phyloP scores from a whole-genome alignment of 2,888 invertebrate genomes.

The Himalopsyche japonica region DNA sequence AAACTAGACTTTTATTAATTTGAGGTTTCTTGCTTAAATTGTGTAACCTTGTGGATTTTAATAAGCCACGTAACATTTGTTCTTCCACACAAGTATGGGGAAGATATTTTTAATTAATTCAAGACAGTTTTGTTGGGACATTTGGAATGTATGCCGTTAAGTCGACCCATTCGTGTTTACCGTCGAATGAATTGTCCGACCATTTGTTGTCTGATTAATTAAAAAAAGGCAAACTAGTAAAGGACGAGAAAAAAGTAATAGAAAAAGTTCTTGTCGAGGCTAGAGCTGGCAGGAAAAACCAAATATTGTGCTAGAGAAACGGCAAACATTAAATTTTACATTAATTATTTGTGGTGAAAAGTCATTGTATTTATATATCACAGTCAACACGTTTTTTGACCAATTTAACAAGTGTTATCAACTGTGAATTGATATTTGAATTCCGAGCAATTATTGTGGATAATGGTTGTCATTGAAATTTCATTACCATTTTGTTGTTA shows the following conservation, averaged over 20 bases:
- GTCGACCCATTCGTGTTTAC: not conserved
- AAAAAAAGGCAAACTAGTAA: conserved; percentile 12
- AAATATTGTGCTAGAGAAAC: not conserved
- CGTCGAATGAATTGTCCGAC: not conserved
- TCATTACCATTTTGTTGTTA: too few relatives aligned
- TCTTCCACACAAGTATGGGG: not conserved
- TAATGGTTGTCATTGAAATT: too few relatives aligned
- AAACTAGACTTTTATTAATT: too few relatives aligned
- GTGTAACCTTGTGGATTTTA: too few relatives aligned
- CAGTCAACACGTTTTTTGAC: too few relatives aligned
- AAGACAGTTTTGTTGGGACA: not conserved
- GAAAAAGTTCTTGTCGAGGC: conserved; percentile 7
- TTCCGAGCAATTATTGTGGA: too few relatives aligned
- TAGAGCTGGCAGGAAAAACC: not conserved
- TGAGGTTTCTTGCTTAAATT: too few relatives aligned
- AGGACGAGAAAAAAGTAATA: not conserved
- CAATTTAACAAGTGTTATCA: too few relatives aligned
- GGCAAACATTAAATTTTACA: not conserved
- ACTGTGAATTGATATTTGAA: too few relatives aligned
- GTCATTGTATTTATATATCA: too few relatives aligned
- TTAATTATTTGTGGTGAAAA: too few relatives aligned
- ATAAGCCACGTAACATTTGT: not conserved
- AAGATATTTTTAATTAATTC: not conserved
- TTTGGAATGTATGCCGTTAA: not conserved
- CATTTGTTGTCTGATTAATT: conserved; percentile 20